These are phyloP conservation scores for Sminthurinus signatus DNA, from an alignment of 1,140 invertebrate species.

Conservation along the genomic window DNA sequence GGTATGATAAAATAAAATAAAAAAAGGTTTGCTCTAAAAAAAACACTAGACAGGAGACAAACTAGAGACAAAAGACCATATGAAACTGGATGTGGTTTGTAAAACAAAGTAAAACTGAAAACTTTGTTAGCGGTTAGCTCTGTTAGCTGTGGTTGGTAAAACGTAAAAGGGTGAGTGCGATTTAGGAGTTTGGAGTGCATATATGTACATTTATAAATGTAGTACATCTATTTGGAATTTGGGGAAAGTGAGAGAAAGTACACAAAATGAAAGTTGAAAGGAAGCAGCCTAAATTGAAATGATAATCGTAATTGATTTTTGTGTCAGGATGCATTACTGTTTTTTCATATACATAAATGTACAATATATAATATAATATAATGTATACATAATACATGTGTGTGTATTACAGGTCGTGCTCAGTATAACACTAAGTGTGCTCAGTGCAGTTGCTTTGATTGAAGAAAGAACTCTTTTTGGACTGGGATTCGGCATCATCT, in stretches of 20 bases:
- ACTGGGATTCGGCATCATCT: slow-evolving; percentile 35
- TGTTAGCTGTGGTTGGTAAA: background rate
- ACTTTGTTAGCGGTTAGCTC: background rate
- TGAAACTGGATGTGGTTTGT: too few relatives aligned
- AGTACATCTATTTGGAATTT: too few relatives aligned
- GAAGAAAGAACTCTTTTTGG: slow-evolving; percentile 34
- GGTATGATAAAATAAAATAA: too few relatives aligned
- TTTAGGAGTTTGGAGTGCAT: background rate
- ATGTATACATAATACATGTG: slow-evolving; percentile 3
- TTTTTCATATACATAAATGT: too few relatives aligned
- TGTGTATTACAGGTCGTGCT: slow-evolving; percentile 31
- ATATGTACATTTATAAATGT: too few relatives aligned
- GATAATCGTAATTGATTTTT: background rate
- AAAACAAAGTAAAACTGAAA: too few relatives aligned
- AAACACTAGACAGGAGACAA: too few relatives aligned
- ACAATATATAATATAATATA: too few relatives aligned
- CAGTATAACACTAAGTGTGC: slow-evolving; percentile 30
- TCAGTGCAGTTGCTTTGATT: slow-evolving; percentile 35
- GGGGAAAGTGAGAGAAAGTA: too few relatives aligned
- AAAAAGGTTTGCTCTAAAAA: too few relatives aligned
- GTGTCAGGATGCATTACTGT: background rate
- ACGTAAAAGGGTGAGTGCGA: background rate
- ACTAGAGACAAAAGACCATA: too few relatives aligned
- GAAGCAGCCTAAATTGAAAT: background rate
- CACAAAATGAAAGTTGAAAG: background rate